These are phyloP conservation scores for Rhea pennata DNA, from an alignment of 2,113 vertebrate species.

Conservation along the genomic window DNA sequence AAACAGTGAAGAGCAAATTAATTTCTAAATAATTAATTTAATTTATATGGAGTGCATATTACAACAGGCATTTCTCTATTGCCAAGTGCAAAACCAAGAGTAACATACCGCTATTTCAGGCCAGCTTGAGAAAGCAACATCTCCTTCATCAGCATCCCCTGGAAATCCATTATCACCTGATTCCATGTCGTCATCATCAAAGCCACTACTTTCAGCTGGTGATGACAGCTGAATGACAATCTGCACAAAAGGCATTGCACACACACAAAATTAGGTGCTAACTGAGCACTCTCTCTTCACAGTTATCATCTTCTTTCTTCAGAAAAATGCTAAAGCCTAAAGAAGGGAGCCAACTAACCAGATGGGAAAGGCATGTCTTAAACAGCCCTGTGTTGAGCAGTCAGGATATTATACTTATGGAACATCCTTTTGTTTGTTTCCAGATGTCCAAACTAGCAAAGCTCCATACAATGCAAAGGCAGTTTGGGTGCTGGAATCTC, in stretches of 20 bases:
- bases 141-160: slow-evolving; percentile 77
- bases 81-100: background rate
- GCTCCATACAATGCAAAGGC: background rate
- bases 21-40: background rate
- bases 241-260: slow-evolving; percentile 74
- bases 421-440: background rate
- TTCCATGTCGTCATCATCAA: slow-evolving; percentile 86
- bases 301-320: background rate
- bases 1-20: background rate
- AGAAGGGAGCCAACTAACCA: background rate
- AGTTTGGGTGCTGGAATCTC: background rate
- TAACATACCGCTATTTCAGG: slow-evolving; percentile 78
- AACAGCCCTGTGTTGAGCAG: background rate
- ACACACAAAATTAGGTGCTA: background rate
- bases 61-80: background rate
- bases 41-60: background rate
- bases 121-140: slow-evolving; percentile 62
- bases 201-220: slow-evolving; percentile 84
- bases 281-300: background rate
- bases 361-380: background rate
- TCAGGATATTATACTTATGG: background rate
- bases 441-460: background rate
- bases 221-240: slow-evolving; percentile 84
- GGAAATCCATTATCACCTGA: slow-evolving; percentile 83
- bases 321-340: background rate